phyloP scores from a whole-genome alignment of 2,888 invertebrate species.

The Barypeithes pellucidus region DNA sequence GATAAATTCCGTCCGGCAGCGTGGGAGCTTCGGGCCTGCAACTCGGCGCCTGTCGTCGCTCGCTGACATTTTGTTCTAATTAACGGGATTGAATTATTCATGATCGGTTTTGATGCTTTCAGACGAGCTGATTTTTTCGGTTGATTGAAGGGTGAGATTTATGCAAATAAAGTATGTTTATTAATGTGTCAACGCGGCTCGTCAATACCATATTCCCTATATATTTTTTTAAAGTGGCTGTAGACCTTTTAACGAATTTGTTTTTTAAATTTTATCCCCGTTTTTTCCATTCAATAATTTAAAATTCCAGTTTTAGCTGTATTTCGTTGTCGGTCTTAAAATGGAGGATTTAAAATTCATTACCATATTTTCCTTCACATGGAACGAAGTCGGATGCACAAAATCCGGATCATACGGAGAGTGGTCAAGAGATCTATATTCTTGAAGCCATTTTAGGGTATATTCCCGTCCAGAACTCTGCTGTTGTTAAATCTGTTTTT shows the following conservation, averaged over 20 bases:
- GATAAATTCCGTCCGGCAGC: conserved; percentile 40
- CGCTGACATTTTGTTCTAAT: conserved; percentile 39
- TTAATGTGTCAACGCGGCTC: conserved; percentile 19
- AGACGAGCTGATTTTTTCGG: conserved; percentile 21
- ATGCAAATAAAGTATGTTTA: conserved; percentile 19
- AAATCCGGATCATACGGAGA: too few relatives aligned
- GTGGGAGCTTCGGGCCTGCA: conserved; percentile 39
- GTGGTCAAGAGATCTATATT: too few relatives aligned
- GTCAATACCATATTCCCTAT: conserved; percentile 7
- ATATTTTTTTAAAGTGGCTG: neutral
- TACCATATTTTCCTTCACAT: too few relatives aligned
- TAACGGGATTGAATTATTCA: conserved; percentile 35
- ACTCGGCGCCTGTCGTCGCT: conserved; percentile 22
- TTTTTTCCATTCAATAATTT: neutral
- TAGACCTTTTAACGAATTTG: neutral
- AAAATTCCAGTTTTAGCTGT: neutral
- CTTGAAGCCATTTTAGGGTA: too few relatives aligned
- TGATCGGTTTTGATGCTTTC: conserved; percentile 28
- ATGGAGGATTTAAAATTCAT: too few relatives aligned
- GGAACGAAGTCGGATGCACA: too few relatives aligned
- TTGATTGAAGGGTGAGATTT: conserved; percentile 19
- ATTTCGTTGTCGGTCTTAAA: neutral
- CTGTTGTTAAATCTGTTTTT: too few relatives aligned
- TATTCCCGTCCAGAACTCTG: too few relatives aligned
- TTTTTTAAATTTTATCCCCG: neutral